A percentile compares a stretch with the other conserved stretches of the same genome.
Conservation (phyloP, 2,888 invertebrate genomes). For the Linyphia triangularis region DNA sequence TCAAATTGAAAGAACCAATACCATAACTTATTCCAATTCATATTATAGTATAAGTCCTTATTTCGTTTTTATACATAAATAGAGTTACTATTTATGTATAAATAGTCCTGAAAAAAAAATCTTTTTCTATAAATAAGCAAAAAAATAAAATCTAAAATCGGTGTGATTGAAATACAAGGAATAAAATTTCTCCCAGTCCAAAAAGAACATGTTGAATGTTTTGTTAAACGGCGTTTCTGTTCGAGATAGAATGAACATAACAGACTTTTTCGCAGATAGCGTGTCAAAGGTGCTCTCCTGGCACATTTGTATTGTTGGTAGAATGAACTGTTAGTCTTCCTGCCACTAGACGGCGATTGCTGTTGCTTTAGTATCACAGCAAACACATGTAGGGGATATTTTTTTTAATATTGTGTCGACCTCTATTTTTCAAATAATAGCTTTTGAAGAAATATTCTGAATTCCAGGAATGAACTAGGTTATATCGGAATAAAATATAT, state of each 20-base stretch:
- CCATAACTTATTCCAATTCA: too few species aligned
- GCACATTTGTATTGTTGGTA: constrained; percentile 52
- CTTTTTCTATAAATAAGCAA: constrained; percentile 22
- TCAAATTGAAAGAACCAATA: too few species aligned
- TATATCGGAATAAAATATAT: too few species aligned
- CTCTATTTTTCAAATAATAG: not conserved
- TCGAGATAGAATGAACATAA: constrained; percentile 60
- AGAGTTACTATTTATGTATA: too few species aligned
- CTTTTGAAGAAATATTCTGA: too few species aligned
- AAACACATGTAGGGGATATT: too few species aligned
- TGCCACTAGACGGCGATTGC: constrained; percentile 59
- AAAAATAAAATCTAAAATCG: constrained; percentile 1
- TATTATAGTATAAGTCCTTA: too few species aligned
- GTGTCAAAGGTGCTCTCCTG: constrained; percentile 51
- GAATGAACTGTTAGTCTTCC: not conserved
- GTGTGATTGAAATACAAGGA: constrained; percentile 14
- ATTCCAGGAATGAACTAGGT: too few species aligned
- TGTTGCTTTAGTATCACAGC: constrained; percentile 3
- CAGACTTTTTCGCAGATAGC: constrained; percentile 67
- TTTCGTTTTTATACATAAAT: too few species aligned
- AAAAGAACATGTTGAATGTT: constrained; percentile 63
- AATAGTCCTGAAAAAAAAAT: constrained; percentile 20
- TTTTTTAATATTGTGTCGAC: too few species aligned
- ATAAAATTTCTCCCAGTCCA: constrained; percentile 53
- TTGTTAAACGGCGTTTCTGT: constrained; percentile 66